These are phyloP conservation scores for Coracopsis vasa DNA, from an alignment of 2,113 vertebrate genomes.

Conservation along the genomic window DNA sequence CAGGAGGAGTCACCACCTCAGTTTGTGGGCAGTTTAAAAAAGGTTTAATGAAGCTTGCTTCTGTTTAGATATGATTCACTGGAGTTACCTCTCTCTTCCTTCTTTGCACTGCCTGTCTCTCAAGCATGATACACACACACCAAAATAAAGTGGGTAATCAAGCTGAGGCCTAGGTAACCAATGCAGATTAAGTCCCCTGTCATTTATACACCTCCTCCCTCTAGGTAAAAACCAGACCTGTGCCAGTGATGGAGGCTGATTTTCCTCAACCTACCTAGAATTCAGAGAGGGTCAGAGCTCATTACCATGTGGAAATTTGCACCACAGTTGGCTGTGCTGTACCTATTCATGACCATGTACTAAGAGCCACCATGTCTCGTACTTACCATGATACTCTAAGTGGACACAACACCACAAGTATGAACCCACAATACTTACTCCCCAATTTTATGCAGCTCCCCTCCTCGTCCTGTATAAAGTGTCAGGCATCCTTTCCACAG, in stretches of 20 bases:
- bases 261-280: slow-evolving; percentile 51
- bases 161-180: not conserved
- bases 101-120: not conserved
- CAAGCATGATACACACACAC: not conserved
- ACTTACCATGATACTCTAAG: not conserved
- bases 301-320: slow-evolving; percentile 15
- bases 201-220: not conserved
- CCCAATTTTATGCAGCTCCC: slow-evolving; percentile 97
- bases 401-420: not conserved
- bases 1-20: not conserved
- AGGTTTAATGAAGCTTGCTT: not conserved
- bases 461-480: slow-evolving; percentile 94
- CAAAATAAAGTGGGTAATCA: not conserved
- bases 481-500: slow-evolving; percentile 98
- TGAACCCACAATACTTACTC: slow-evolving; percentile 86
- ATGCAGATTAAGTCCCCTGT: not conserved
- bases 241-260: not conserved
- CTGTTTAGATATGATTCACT: not conserved
- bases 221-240: not conserved
- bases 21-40: not conserved
- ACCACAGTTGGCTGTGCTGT: slow-evolving; percentile 12
- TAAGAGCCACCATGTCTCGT: not conserved
- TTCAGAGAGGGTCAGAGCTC: slow-evolving; percentile 23
- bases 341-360: not conserved
- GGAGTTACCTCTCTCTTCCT: not conserved